A percentile compares a stretch with the other conserved stretches of the same genome.
Conservation (phyloP, 2,888 invertebrate species). For the Cheilosia soror region DNA sequence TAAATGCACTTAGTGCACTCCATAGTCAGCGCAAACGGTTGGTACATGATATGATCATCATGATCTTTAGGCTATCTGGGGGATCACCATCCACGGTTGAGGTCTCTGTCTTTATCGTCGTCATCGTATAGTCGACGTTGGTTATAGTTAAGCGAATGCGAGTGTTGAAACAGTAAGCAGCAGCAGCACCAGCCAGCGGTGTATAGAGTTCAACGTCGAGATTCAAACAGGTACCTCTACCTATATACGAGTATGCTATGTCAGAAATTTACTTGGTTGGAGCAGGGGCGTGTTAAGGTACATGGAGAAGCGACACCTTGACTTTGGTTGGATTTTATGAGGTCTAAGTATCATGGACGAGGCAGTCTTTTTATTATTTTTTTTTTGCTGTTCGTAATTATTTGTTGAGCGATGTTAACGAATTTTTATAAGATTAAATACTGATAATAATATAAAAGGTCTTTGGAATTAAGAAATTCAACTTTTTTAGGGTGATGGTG, state of each 20-base stretch:
- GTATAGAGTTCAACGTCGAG: slow-evolving; percentile 52
- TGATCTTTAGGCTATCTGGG: slow-evolving; percentile 68
- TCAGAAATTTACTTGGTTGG: slow-evolving; percentile 70
- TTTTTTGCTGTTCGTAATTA: slow-evolving; percentile 25
- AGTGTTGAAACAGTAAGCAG: slow-evolving; percentile 68
- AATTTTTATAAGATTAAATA: slow-evolving; percentile 29
- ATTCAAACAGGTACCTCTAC: slow-evolving; percentile 33
- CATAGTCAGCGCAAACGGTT: slow-evolving; percentile 40
- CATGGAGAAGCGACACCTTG: slow-evolving; percentile 74
- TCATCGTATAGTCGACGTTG: slow-evolving; percentile 28
- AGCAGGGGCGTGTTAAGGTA: slow-evolving; percentile 69
- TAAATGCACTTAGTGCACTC: slow-evolving; percentile 63
- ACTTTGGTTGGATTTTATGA: slow-evolving; percentile 64
- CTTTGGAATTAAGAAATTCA: slow-evolving; percentile 21
- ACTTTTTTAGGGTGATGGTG: background rate
- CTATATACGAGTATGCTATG: no score
- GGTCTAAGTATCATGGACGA: slow-evolving; percentile 51
- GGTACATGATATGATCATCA: slow-evolving; percentile 71
- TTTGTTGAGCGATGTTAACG: slow-evolving; percentile 51
- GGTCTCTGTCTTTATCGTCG: slow-evolving; percentile 62
- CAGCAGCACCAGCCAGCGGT: slow-evolving; percentile 42
- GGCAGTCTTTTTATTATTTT: slow-evolving; percentile 19
- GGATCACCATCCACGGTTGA: slow-evolving; percentile 66
- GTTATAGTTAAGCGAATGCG: slow-evolving; percentile 23
- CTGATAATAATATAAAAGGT: slow-evolving; percentile 1